Evolutionary conservation across 1,140 invertebrate species (phyloP), one percentile per base, ranked within the genome.

Genomic region (Penaeus chinensis): DNA sequence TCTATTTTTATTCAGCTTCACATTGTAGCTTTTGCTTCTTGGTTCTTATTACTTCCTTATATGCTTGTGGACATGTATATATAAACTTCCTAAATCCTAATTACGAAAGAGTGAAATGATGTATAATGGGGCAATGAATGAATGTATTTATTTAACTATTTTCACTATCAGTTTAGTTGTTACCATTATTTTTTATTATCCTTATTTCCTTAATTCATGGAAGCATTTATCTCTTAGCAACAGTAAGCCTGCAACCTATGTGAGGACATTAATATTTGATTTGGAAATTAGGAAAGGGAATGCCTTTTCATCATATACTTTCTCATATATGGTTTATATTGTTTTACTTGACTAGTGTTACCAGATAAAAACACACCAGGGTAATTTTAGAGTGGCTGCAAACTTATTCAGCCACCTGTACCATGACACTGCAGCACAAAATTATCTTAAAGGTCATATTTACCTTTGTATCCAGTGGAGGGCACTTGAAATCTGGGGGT

Each of bases 401-500:
- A 42, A 42, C 37, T 42, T 42, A 7, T 42, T 42, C 37, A 42
- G 7, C 37, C 37, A 42, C 37, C 7, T 42, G 37, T 42, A 78
- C 27, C 11, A 78, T 3, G 61, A 62, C 61, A 82, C 13, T 32
- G 42, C 18, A 32, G 13, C 3, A 47, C 60, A 63, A 66, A n/a
- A 71, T 54, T 0, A 76, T 37, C 8, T 3, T 3, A 61, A 77
- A 60, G 24, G 18, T 5, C 7, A 8, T 22, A 54, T 80, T 74
- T 76, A 90, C 90, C 90, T 90, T 90, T 24, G 90, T 89, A 69
- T 90, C 90, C 37, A 90, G 85, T 20, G 88, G 90, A 3, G 86
- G 74, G 8, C 85, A 89, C 61, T 83, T 86, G 71, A 88, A 89
- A 77, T 89, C 90, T 42, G 88, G 81, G 22, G 90, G 87, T 71